phyloP scores from a whole-genome alignment of 2,888 invertebrate species.

The Cybosia mesomella region DNA sequence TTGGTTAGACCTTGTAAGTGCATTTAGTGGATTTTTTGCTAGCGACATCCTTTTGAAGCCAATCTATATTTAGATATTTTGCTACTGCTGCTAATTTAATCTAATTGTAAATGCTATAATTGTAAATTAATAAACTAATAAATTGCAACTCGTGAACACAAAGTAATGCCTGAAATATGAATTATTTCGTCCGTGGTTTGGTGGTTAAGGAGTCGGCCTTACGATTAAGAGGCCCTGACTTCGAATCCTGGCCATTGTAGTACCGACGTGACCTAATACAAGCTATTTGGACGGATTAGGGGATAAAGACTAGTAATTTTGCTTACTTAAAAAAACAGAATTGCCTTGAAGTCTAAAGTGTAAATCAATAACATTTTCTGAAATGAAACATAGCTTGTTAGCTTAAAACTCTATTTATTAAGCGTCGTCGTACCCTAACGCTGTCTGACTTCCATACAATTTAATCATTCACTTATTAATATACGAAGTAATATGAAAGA shows the following conservation, averaged over 20 bases:
- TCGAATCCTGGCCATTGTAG: too few relatives aligned
- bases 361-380: background rate
- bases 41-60: background rate
- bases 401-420: constrained; percentile 53
- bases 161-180: too few relatives aligned
- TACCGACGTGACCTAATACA: background rate
- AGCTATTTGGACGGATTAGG: background rate
- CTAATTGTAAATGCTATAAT: background rate
- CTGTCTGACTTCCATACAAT: constrained; percentile 61
- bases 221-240: background rate
- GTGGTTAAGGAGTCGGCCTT: too few relatives aligned
- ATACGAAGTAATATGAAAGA: constrained; percentile 52
- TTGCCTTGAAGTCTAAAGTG: too few relatives aligned
- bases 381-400: background rate
- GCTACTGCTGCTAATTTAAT: background rate
- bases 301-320: background rate
- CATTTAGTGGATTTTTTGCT: too few relatives aligned
- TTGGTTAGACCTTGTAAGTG: background rate
- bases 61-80: background rate
- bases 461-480: constrained; percentile 65
- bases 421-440: constrained; percentile 53
- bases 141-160: background rate
- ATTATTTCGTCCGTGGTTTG: too few relatives aligned
- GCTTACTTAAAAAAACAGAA: background rate
- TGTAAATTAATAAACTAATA: background rate